A percentile compares a stretch with the other conserved stretches of the same genome.
Conservation (phyloP, 2,797 vertebrate species). For the Galaxias olidus region DNA sequence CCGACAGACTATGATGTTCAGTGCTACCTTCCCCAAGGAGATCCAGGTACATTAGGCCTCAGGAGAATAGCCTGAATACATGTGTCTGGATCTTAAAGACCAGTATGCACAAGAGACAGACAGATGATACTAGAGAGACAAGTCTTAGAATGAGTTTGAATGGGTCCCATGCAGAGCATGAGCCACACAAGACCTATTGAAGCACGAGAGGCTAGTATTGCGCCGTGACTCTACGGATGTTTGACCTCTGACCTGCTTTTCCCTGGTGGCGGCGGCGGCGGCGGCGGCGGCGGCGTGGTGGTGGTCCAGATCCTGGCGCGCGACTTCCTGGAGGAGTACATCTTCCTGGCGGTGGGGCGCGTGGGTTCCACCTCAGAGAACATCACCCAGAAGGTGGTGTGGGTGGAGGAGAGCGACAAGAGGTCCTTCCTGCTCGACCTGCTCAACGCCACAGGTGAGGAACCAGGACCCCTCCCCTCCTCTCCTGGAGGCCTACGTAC, state of each 20-base stretch:
- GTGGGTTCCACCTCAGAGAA: constrained; percentile 97
- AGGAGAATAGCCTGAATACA: too few species aligned
- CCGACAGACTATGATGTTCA: constrained; percentile 98
- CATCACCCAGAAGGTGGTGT: constrained; percentile 97
- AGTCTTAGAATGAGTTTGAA: too few species aligned
- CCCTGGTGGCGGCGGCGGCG: too few species aligned
- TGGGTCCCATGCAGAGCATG: too few species aligned
- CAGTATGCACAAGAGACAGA: too few species aligned
- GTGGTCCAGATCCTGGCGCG: constrained; percentile 93
- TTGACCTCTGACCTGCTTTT: background rate
- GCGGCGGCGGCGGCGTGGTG: too few species aligned
- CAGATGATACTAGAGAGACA: too few species aligned
- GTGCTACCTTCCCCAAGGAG: constrained; percentile 97
- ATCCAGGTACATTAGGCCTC: constrained; percentile 83
- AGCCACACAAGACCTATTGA: too few species aligned
- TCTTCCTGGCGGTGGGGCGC: constrained; percentile 94
- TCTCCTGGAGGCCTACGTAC: too few species aligned
- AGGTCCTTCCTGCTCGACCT: constrained; percentile 92
- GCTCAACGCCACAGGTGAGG: constrained; percentile 89
- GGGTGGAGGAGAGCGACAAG: constrained; percentile 94
- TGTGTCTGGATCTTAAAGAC: too few species aligned
- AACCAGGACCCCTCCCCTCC: too few species aligned
- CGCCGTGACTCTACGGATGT: background rate
- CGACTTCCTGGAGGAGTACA: constrained; percentile 97
- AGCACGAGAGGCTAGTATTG: too few species aligned